Percentiles rank a stretch among this genome's conserved stretches.
These are phyloP conservation scores for Protophormia terraenovae DNA, from an alignment of 2,888 invertebrate genomes.

Conservation along the genomic window DNA sequence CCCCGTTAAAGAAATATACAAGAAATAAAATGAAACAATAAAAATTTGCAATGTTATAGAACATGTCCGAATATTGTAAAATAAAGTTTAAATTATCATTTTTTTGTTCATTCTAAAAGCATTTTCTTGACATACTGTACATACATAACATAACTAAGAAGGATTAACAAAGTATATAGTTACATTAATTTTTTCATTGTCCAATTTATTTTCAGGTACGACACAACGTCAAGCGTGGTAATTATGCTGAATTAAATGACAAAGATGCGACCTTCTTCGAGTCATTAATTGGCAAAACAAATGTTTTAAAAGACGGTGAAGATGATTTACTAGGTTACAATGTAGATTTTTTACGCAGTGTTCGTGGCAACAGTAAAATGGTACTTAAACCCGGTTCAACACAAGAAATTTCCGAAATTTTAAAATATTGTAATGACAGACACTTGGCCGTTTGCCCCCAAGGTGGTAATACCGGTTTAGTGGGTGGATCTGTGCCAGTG, in stretches of 20 bases:
- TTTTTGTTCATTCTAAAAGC: too few species aligned
- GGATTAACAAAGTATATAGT: too few species aligned
- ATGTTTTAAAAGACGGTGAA: conserved; percentile 86
- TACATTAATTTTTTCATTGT: too few species aligned
- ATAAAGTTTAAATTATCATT: too few species aligned
- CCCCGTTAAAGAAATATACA: too few species aligned
- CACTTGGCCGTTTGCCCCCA: conserved; percentile 96
- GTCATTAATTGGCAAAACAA: conserved; percentile 76
- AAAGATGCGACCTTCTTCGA: conserved; percentile 78
- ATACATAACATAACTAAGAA: too few species aligned
- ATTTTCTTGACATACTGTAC: too few species aligned
- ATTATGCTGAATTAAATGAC: conserved; percentile 75
- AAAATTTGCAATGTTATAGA: too few species aligned
- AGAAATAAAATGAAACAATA: too few species aligned
- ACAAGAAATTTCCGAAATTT: conserved; percentile 91
- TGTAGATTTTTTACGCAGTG: conserved; percentile 93
- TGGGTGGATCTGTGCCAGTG: conserved; percentile 98
- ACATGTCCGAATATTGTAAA: too few species aligned
- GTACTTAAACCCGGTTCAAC: conserved; percentile 93
- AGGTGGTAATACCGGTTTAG: conserved; percentile 97
- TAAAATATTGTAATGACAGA: conserved; percentile 91
- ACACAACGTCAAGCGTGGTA: conserved; percentile 79
- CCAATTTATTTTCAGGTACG: conserved; percentile 72
- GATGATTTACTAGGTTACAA: conserved; percentile 90
- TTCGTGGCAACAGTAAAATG: conserved; percentile 92